A percentile compares a stretch with the other conserved stretches of the same genome.
Evolutionary conservation across 2,113 vertebrate genomes (phyloP).

Genomic region (Ammodytes dubius): DNA sequence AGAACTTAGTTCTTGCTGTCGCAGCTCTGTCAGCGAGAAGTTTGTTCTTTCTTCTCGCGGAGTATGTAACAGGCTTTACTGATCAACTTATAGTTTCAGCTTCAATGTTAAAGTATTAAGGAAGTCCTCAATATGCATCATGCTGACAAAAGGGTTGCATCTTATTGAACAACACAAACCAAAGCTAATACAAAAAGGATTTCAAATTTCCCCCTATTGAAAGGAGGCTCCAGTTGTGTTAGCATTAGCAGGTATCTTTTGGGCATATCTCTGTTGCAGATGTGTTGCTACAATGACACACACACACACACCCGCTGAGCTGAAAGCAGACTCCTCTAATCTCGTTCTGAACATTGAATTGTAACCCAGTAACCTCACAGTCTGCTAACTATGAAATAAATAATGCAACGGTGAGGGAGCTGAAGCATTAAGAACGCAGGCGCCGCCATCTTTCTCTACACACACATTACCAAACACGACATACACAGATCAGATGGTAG

Average conservation of each 20-base stretch:
- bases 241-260: conserved; percentile 15
- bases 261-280: conserved; percentile 12
- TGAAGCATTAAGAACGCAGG: conserved; percentile 53
- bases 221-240: neutral
- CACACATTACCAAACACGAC: conserved; percentile 39
- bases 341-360: conserved; percentile 37
- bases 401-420: conserved; percentile 64
- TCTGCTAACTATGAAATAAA: conserved; percentile 72
- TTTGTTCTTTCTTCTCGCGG: too few relatives aligned
- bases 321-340: conserved; percentile 54
- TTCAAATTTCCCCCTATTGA: conserved; percentile 18
- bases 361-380: conserved; percentile 72
- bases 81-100: neutral
- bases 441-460: conserved; percentile 45
- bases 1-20: neutral
- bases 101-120: neutral
- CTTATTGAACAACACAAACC: neutral
- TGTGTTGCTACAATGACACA: conserved; percentile 24
- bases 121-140: neutral
- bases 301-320: conserved; percentile 3
- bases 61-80: too few relatives aligned
- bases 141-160: neutral
- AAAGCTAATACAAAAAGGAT: neutral
- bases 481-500: conserved; percentile 76
- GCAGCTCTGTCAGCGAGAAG: too few relatives aligned